A percentile compares a stretch with the other conserved stretches of the same genome.
phyloP scores from a whole-genome alignment of 2,797 vertebrate species.

The Lagorchestes hirsutus region DNA sequence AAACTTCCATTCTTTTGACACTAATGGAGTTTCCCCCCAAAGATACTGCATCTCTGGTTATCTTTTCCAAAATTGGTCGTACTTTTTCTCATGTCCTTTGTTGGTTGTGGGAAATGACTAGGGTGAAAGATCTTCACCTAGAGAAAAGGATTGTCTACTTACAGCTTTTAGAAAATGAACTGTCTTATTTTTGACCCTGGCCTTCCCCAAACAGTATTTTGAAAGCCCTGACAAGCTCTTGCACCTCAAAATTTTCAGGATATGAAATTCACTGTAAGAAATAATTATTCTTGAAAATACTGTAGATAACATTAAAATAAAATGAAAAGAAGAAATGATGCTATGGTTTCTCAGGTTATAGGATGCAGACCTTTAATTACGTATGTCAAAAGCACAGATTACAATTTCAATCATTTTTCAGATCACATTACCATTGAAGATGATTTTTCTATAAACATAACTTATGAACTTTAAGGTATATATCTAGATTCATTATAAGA shows the following conservation, averaged over 20 bases:
- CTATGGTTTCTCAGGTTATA: background rate
- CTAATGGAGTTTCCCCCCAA: background rate
- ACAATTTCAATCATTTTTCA: conserved; percentile 33
- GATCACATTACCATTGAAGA: conserved; percentile 12
- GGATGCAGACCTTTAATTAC: conserved; percentile 16
- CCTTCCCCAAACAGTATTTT: background rate
- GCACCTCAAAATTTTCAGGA: background rate
- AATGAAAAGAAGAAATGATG: conserved; percentile 36
- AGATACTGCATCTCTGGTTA: background rate
- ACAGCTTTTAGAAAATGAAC: background rate
- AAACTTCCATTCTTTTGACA: background rate
- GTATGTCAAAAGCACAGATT: conserved; percentile 7
- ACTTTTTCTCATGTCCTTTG: background rate
- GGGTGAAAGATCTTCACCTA: background rate
- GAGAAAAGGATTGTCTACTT: background rate
- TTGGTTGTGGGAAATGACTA: background rate
- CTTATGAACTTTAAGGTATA: conserved; percentile 10
- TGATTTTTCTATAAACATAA: conserved; percentile 29
- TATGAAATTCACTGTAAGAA: background rate
- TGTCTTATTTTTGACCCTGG: background rate
- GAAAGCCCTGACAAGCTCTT: background rate
- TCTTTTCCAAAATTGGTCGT: background rate
- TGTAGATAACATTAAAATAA: conserved; percentile 15
- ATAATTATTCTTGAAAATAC: conserved; percentile 16
- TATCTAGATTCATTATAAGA: background rate